A percentile compares a stretch with the other conserved stretches of the same genome.
Evolutionary conservation across 2,888 invertebrate species (phyloP).

Genomic region (Patella pellucida): DNA sequence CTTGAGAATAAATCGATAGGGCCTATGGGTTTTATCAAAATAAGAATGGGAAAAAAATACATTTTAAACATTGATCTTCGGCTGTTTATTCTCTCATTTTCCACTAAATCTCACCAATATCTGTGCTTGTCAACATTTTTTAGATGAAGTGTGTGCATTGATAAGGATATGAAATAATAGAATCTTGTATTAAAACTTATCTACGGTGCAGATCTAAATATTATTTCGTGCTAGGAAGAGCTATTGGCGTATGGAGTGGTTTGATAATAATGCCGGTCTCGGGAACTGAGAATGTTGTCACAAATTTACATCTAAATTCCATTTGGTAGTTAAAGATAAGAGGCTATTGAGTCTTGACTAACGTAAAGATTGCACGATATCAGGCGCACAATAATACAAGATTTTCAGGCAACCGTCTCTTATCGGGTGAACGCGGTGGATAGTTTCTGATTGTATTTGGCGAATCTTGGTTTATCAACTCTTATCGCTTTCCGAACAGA

Average conservation of each 20-base stretch:
- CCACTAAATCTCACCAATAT: conserved; percentile 4
- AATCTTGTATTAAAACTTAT: conserved; percentile 2
- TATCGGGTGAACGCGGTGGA: background rate
- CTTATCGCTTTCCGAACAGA: conserved; percentile 11
- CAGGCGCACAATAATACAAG: conserved; percentile 8
- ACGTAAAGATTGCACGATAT: conserved; percentile 2
- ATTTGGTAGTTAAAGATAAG: conserved; percentile 10
- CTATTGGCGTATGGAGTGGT: background rate
- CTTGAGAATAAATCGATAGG: conserved; percentile 2
- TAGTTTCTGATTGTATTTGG: conserved; percentile 7
- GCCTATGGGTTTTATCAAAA: background rate
- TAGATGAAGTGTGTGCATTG: conserved; percentile 10
- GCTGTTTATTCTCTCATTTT: conserved; percentile 9
- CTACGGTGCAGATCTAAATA: conserved; percentile 4
- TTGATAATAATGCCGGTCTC: conserved; percentile 1
- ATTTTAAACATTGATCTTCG: background rate
- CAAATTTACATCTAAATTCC: conserved; percentile 12
- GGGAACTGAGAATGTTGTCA: conserved; percentile 7
- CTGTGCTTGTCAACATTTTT: conserved; percentile 1
- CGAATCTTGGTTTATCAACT: background rate
- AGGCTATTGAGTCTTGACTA: conserved; percentile 12
- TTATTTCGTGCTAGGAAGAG: background rate
- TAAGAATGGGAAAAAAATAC: background rate
- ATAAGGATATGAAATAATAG: conserved; percentile 8
- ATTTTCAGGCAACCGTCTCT: conserved; percentile 5